A percentile compares a stretch with the other conserved stretches of the same genome.
Evolutionary conservation across 1,140 invertebrate species (phyloP).

Genomic region (Drosophila orosa): DNA sequence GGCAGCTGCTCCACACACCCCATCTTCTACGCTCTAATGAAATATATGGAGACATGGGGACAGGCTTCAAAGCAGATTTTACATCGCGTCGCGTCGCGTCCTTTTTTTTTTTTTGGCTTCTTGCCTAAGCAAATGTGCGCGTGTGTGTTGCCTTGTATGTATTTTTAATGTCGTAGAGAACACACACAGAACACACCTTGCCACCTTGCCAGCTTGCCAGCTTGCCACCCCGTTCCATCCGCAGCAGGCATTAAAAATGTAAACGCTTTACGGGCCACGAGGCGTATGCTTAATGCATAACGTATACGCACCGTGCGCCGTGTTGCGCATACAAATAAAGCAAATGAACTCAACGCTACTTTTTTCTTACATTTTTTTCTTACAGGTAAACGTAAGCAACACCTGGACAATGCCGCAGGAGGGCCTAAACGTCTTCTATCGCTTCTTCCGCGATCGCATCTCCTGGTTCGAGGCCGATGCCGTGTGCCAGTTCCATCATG

Average conservation of each 20-base stretch:
- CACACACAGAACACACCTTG: neutral
- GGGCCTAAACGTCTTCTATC: conserved; percentile 90
- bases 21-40: conserved; percentile 34
- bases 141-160: conserved; percentile 50
- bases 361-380: neutral
- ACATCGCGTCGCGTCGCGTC: conserved; percentile 8
- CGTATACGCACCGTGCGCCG: conserved; percentile 54
- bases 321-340: conserved; percentile 44
- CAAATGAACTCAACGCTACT: conserved; percentile 15
- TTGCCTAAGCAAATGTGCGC: conserved; percentile 41
- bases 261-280: conserved; percentile 68
- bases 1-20: conserved; percentile 17
- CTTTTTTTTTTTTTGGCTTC: neutral
- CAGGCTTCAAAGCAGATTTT: conserved; percentile 64
- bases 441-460: conserved; percentile 91
- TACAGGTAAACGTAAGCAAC: conserved; percentile 90
- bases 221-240: neutral
- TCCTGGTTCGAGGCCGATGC: conserved; percentile 92
- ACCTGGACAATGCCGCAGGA: conserved; percentile 90
- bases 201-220: no score
- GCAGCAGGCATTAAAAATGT: conserved; percentile 71
- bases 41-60: conserved; percentile 55
- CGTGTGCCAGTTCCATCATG: conserved; percentile 91
- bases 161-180: conserved; percentile 58
- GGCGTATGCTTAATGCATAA: conserved; percentile 77